phyloP scores from a whole-genome alignment of 2,113 vertebrate genomes.

The Taxidea taxus region DNA sequence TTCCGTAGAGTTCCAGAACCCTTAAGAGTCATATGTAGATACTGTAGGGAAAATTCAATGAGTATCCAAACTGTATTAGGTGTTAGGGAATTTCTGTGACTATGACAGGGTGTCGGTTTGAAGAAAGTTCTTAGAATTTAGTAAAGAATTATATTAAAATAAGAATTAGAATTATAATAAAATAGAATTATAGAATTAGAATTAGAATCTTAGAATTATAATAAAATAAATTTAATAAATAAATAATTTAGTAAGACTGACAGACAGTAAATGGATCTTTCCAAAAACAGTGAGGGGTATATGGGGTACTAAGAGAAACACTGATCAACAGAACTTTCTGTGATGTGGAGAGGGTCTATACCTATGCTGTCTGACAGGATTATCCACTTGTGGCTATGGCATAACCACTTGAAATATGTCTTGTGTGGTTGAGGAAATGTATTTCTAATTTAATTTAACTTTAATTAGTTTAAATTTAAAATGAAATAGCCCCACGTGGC shows the following conservation, averaged over 20 bases:
- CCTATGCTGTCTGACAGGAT: not conserved
- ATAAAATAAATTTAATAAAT: too few species aligned
- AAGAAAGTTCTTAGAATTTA: not conserved
- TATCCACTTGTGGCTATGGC: accelerated
- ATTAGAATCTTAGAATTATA: too few species aligned
- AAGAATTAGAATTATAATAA: too few species aligned
- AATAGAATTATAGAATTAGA: too few species aligned
- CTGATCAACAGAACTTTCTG: not conserved
- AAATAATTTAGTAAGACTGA: not conserved
- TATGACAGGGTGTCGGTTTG: not conserved
- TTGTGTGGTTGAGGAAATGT: not conserved
- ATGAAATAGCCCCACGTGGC: not conserved
- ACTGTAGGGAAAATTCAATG: not conserved
- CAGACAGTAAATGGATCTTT: not conserved
- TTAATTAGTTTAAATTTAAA: not conserved
- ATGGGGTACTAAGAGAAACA: not conserved
- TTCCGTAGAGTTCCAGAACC: not conserved
- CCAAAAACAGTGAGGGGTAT: not conserved
- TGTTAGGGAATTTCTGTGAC: not conserved
- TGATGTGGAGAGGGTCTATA: not conserved
- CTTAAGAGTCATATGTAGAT: not conserved
- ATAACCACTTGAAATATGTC: not conserved
- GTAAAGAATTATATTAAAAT: too few species aligned
- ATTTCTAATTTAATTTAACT: not conserved
- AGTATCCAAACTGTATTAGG: not conserved